phyloP scores from a whole-genome alignment of 2,797 vertebrate genomes.

The Graptemys geographica region DNA sequence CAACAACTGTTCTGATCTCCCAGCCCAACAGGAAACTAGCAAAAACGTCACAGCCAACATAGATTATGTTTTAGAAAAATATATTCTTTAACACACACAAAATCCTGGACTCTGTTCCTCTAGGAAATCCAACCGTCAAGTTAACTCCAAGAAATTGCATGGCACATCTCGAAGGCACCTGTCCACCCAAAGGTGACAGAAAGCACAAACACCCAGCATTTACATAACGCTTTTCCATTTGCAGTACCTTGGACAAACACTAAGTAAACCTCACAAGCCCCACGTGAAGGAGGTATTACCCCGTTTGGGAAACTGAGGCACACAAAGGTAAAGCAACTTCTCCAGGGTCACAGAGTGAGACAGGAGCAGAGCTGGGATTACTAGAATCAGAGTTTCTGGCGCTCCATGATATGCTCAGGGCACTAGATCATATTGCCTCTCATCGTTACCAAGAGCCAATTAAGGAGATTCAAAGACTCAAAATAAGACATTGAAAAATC shows the following conservation, averaged over 20 bases:
- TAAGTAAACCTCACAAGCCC: neutral
- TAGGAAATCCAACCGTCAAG: neutral
- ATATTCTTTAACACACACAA: too few species aligned
- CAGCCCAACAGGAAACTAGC: fast-evolving
- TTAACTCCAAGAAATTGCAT: neutral
- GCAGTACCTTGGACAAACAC: neutral
- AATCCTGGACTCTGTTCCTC: neutral
- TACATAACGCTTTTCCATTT: neutral
- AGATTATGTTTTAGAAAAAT: too few species aligned
- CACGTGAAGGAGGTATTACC: neutral
- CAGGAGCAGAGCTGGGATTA: neutral
- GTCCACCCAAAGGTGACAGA: neutral
- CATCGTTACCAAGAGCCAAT: neutral
- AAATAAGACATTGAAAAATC: neutral
- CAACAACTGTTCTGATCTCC: neutral
- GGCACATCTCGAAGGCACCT: neutral
- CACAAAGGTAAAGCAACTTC: neutral
- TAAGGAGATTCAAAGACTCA: neutral
- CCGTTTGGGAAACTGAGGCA: neutral
- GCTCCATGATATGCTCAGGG: neutral
- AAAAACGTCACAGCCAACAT: neutral
- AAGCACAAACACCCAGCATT: fast-evolving
- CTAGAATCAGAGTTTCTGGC: neutral
- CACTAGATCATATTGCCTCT: neutral
- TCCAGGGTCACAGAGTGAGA: neutral